phyloP scores from a whole-genome alignment of 2,113 vertebrate genomes.

The Laticauda laticaudata region DNA sequence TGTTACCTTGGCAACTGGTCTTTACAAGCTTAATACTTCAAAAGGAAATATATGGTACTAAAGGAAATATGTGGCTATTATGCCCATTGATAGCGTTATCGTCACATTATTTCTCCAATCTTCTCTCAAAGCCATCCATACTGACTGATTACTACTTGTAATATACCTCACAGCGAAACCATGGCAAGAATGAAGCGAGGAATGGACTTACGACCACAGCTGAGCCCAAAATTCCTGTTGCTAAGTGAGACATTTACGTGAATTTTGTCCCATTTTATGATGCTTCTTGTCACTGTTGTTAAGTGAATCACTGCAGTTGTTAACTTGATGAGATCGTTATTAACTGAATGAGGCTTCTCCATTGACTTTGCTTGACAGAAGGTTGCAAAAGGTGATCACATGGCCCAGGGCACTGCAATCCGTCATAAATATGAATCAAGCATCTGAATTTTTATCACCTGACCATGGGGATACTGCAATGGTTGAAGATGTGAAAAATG shows the following conservation, averaged over 20 bases:
- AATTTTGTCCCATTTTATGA: background rate
- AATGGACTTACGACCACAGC: background rate
- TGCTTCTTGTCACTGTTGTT: background rate
- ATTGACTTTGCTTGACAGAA: background rate
- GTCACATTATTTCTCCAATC: background rate
- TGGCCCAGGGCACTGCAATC: background rate
- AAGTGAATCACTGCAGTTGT: background rate
- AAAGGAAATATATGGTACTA: background rate
- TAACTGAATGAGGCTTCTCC: background rate
- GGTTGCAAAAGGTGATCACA: background rate
- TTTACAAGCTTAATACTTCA: background rate
- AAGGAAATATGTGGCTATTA: background rate
- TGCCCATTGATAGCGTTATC: background rate
- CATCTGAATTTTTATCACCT: background rate
- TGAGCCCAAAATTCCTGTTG: background rate
- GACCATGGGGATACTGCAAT: background rate
- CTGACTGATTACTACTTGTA: background rate
- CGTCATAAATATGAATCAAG: background rate
- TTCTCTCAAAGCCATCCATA: background rate
- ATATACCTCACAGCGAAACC: background rate
- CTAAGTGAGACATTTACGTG: background rate
- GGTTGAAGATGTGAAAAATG: background rate
- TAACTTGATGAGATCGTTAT: background rate
- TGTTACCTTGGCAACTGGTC: background rate
- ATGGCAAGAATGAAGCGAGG: background rate